Base-by-base conservation (phyloP, 2,888 invertebrate genomes). In the Ephialtes manifestator region DNA sequence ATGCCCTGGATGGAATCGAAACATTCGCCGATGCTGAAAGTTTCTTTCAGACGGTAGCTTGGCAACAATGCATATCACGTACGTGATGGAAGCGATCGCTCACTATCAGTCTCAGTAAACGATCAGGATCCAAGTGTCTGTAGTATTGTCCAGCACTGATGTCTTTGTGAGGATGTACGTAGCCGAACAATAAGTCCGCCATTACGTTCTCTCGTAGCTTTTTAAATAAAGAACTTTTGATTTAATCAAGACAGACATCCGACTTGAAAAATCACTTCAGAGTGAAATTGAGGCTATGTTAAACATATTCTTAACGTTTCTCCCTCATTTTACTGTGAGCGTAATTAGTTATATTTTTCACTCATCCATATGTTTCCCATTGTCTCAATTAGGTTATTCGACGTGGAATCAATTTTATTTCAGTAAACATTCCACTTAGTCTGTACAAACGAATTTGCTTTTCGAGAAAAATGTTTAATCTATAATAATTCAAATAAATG, bases 11-110 rank as follows among this genome's bases (percentile, higher is more conserved):
- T 48, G 8, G 13, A 8, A 48, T 39, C 8, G 20, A 24, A 55
- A 55, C 1, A 20, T 0, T 31, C 58, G 31, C n/a, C 8, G 31
- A 28, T 31, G 31, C 15, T 60, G 60, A 60, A 60, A n/a, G 15
- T 31, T 60, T n/a, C 28, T 15, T 60, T 60, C 60, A 15, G 60
- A 31, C 60, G 60, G 7, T n/a, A 60, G n/a, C 31, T 31, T 31
- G 60, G 60, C 60, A 31, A 60, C 60, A 60, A 60, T 60, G 60
- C 60, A 31, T 24, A 15, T 31, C 60, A 60, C 60, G 60, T 60
- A 8, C 60, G 31, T 31, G 31, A 31, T 31, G 60, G 15, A 28
- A 15, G n/a, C 31, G 60, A 60, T n/a, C 60, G 60, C 7, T 31
- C 60, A 31, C 24, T 58, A 58, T 58, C 60, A 60, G 60, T 60